Evolutionary conservation across 2,797 vertebrate species (phyloP).

Genomic region (Borostomias antarcticus): DNA sequence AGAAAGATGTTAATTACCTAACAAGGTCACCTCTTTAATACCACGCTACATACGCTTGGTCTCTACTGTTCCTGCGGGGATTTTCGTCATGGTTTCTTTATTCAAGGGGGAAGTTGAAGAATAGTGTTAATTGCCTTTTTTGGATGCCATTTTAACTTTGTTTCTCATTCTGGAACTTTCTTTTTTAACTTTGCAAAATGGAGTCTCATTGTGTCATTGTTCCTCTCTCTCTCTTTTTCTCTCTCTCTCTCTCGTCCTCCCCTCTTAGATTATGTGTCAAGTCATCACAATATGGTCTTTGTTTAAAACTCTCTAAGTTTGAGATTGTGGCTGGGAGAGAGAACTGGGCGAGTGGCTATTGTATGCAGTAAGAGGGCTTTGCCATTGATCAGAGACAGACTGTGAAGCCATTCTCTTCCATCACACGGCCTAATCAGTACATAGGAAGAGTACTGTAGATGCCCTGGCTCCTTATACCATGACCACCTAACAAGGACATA

Average conservation of each 20-base stretch:
- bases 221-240: conserved; percentile 22
- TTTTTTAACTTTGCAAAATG: conserved; percentile 67
- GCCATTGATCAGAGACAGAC: conserved; percentile 45
- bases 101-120: conserved; percentile 76
- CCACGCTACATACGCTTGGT: conserved; percentile 76
- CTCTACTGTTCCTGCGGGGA: conserved; percentile 67
- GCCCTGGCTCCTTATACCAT: not conserved
- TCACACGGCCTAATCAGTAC: not conserved
- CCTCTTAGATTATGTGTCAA: conserved; percentile 74
- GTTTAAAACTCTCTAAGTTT: conserved; percentile 69
- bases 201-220: conserved; percentile 78
- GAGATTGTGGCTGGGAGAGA: conserved; percentile 52
- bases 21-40: conserved; percentile 82
- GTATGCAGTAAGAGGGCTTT: conserved; percentile 51
- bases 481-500: not conserved
- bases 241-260: conserved; percentile 64
- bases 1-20: conserved; percentile 86
- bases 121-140: conserved; percentile 82
- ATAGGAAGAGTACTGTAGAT: not conserved
- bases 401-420: conserved; percentile 16
- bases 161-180: conserved; percentile 70
- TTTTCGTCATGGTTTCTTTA: conserved; percentile 74
- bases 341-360: conserved; percentile 50
- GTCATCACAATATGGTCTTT: conserved; percentile 77
- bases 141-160: conserved; percentile 79